Percentiles rank a stretch among this genome's conserved stretches.
phyloP scores from a whole-genome alignment of 1,140 invertebrate species.

The Campodea augens region DNA sequence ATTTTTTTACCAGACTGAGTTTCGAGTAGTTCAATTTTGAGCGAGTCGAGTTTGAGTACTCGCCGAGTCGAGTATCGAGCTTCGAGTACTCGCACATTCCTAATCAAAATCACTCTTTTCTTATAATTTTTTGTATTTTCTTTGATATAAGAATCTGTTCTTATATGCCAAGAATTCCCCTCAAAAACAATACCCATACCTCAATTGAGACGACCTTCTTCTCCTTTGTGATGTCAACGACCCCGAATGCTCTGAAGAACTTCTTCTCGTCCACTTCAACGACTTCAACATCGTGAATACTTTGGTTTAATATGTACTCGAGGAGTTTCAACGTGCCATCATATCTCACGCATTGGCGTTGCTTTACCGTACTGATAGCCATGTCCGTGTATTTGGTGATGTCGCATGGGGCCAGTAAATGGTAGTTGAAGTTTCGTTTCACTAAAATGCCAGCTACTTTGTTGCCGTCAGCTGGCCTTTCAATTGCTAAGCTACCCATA shows the following conservation, averaged over 20 bases:
- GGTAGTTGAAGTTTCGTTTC: constrained; percentile 96
- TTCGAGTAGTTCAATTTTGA: no score
- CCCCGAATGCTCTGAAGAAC: constrained; percentile 47
- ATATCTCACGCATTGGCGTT: constrained; percentile 76
- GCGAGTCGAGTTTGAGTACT: no score
- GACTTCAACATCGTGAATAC: constrained; percentile 60
- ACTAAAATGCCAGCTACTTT: constrained; percentile 83
- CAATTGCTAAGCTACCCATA: constrained; percentile 75
- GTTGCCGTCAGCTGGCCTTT: constrained; percentile 54
- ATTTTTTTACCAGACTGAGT: no score
- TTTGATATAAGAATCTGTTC: no score
- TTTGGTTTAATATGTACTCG: constrained; percentile 60
- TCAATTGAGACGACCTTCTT: constrained; percentile 67
- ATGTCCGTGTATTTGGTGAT: constrained; percentile 93
- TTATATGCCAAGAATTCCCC: no score
- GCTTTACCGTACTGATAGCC: constrained; percentile 75
- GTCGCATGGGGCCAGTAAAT: constrained; percentile 77
- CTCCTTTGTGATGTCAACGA: constrained; percentile 65
- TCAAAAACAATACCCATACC: no score
- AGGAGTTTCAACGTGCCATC: constrained; percentile 54
- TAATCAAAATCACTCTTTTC: no score
- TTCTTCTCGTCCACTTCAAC: constrained; percentile 52
- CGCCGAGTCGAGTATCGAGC: no score
- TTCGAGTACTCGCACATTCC: no score
- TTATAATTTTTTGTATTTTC: no score